Evolutionary conservation across 1,140 invertebrate genomes (phyloP).

Genomic region (Euwallacea fornicatus): DNA sequence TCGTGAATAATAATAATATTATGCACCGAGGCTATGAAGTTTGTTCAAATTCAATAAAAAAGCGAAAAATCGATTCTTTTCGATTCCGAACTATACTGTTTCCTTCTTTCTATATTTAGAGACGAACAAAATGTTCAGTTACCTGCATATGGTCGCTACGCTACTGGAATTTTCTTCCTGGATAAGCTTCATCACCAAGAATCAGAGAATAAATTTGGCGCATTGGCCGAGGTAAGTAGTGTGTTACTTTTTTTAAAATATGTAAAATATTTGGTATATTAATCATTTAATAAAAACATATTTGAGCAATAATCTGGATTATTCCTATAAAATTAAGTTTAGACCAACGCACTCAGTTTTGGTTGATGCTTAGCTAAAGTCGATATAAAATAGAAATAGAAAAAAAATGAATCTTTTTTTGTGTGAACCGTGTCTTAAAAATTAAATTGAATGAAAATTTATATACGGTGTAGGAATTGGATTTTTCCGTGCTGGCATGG

Average conservation of each 20-base stretch:
- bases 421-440: background rate
- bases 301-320: background rate
- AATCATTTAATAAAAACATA: background rate
- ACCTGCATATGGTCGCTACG: constrained; percentile 86
- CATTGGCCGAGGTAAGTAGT: constrained; percentile 64
- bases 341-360: too few species aligned
- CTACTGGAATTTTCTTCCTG: constrained; percentile 94
- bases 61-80: too few species aligned
- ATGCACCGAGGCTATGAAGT: too few species aligned
- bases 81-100: background rate
- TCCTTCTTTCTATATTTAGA: constrained; percentile 55
- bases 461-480: constrained; percentile 60
- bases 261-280: background rate
- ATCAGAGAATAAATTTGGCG: constrained; percentile 78
- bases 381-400: constrained; percentile 5
- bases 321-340: too few species aligned
- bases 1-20: too few species aligned
- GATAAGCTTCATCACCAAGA: constrained; percentile 80
- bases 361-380: background rate
- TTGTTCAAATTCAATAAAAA: too few species aligned
- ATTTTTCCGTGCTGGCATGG: constrained; percentile 85
- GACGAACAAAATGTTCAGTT: constrained; percentile 77
- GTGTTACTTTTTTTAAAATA: background rate
- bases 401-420: background rate
- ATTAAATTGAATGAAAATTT: constrained; percentile 10